These are phyloP conservation scores for Rousettus leschenaultii DNA, from an alignment of 2,113 vertebrate species.

Conservation along the genomic window DNA sequence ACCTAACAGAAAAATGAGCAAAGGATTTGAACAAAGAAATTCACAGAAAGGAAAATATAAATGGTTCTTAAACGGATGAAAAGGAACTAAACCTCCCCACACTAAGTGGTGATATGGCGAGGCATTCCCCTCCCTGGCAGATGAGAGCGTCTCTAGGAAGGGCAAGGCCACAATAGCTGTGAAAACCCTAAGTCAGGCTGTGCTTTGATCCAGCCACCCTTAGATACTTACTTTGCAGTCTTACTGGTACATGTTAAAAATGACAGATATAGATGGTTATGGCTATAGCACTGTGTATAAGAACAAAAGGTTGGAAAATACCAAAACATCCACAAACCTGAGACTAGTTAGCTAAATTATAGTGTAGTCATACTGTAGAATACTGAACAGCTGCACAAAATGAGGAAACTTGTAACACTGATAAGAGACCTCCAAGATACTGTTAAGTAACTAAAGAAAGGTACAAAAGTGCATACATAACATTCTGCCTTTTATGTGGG, in stretches of 20 bases:
- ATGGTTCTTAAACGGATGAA: not conserved
- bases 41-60: not conserved
- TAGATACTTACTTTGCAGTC: not conserved
- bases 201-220: not conserved
- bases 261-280: not conserved
- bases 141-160: not conserved
- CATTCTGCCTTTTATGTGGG: not conserved
- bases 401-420: not conserved
- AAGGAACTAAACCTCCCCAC: not conserved
- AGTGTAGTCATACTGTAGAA: not conserved
- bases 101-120: not conserved
- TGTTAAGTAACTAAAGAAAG: not conserved
- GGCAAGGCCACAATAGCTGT: not conserved
- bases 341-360: not conserved
- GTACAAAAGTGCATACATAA: not conserved
- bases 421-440: not conserved
- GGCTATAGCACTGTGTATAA: not conserved
- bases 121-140: fast-evolving
- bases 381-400: not conserved
- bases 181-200: not conserved
- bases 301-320: conserved; percentile 11
- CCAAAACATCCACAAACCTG: not conserved
- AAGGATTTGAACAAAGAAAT: not conserved
- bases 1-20: not conserved
- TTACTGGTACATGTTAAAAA: not conserved